Base-by-base conservation (phyloP, 1,140 invertebrate genomes). In the Drosophila sechellia region DNA sequence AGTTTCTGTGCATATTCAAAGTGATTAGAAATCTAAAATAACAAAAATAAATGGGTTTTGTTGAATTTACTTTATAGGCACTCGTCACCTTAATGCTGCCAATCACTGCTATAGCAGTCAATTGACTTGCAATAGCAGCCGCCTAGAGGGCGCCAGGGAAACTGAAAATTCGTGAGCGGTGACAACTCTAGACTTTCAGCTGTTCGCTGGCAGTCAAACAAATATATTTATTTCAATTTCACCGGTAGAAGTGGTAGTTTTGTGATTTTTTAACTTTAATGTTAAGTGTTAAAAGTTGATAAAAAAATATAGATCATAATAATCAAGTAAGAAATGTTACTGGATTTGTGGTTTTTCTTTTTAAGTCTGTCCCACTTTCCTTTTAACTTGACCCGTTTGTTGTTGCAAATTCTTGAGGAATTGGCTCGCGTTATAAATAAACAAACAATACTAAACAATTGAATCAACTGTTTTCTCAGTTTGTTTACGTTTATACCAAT, bases 341-440 rank as follows among this genome's bases (percentile, higher is more conserved):
- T 31, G 10, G 11, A 12, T n/a, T 12, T 6, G 5, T 58, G 25
- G 11, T 12, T 10, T 10, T 3, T 10, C 1, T 4, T 22, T 56
- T n/a, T 54, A 37, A 40, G 20, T 27, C 10, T 6, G 65, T 34
- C 20, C 8, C 10, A 35, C 65, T 59, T 43, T 56, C 43, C 25
- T 49, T 49, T 17, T 25, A 10, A 25, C 6, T 39, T 49, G 31
- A 42, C 45, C 54, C 13, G 52, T 52, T 70, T 72, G 13, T 57
- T 35, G 52, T 12, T 11, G 64, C 59, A 42, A 43, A 68, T 52
- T 35, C 20, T 12, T 4, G 2, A 15, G 27, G 34, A 49, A 48
- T 27, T 69, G 22, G 68, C 71, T 74, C 15, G 39, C 39, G 69
- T 50, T 74, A 74, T 49, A 73, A 74, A 74, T 74, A 74, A 73